Conservation (phyloP, 2,113 vertebrate species). For the Fukomys damarensis region DNA sequence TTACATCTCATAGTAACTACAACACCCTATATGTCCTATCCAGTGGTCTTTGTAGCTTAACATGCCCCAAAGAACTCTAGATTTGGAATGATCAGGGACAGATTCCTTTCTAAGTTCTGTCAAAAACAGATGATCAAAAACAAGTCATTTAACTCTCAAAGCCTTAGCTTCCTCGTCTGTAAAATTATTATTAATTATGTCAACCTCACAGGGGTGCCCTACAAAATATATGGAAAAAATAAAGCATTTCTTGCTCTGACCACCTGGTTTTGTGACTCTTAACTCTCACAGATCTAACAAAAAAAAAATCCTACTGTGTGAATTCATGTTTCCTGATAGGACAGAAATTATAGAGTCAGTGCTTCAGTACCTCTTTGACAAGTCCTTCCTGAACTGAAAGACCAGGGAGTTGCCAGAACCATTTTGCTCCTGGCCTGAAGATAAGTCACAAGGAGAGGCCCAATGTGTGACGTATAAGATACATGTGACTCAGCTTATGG, state of each 20-base stretch:
- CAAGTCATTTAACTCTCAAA: background rate
- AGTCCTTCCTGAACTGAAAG: background rate
- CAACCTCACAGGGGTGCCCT: background rate
- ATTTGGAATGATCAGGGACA: background rate
- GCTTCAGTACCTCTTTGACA: background rate
- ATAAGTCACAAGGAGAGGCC: slow-evolving; percentile 20
- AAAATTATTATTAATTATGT: background rate
- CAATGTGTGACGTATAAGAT: background rate
- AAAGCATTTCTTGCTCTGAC: slow-evolving; percentile 10
- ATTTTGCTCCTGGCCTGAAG: background rate
- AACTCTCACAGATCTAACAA: background rate
- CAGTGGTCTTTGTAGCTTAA: background rate
- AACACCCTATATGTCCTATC: background rate
- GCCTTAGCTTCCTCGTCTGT: background rate
- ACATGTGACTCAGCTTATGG: background rate
- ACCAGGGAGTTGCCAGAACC: background rate
- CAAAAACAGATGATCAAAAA: slow-evolving; percentile 7
- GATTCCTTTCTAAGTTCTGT: background rate
- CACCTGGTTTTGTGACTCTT: background rate
- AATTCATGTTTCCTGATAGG: background rate
- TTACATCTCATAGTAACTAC: background rate
- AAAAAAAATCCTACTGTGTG: background rate
- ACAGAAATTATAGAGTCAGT: background rate
- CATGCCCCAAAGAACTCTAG: background rate
- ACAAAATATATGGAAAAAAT: slow-evolving; percentile 16